Evolutionary conservation across 2,888 invertebrate species (phyloP), one percentile per base, ranked within the genome.

Genomic region (Pherbina coryleti): DNA sequence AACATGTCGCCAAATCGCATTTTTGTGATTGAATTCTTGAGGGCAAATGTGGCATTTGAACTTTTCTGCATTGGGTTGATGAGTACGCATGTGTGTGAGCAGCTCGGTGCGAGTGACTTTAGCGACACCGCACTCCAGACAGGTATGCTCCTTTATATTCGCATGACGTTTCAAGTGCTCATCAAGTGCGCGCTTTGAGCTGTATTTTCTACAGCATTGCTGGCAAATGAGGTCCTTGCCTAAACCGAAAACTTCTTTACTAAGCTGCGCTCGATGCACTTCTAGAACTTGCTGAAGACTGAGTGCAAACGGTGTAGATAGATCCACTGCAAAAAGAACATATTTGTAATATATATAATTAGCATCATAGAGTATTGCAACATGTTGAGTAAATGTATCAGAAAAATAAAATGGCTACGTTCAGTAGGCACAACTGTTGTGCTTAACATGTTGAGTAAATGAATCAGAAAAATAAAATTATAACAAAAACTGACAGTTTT

Each of bases 91-190:
- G 78, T 89, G 88, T 17, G 85, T 87, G 9, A 84, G 81, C 7
- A 88, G 76, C 69, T 88, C 88, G 5, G 86, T 85, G 3, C 87
- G 84, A 3, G 88, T 89, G 25, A 88, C 87, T 77, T 88, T 89
- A 0, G 84, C 86, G 7, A 85, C 85, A 3, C 89, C 89, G 31
- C 89, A 89, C 19, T 85, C 85, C 55, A 84, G 82, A 75, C 89
- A 89, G 0, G 86, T 81, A 49, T 88, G 86, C 71, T 87, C 85
- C 75, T 85, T 87, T 11, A 86, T 83, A 69, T 88, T 83, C 0
- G 85, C 84, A 62, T 89, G 89, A 0, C 89, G 84, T 55, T 88
- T 88, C 31, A 87, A 70, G 37, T 89, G 89, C 51, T 88, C 88
- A 1, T 82, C 84, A 1, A 89, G 80, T 0, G 89, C 87, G 60